Evolutionary conservation across 2,113 vertebrate species (phyloP), one percentile per base, ranked within the genome.

Genomic region (Pangasianodon gigas): DNA sequence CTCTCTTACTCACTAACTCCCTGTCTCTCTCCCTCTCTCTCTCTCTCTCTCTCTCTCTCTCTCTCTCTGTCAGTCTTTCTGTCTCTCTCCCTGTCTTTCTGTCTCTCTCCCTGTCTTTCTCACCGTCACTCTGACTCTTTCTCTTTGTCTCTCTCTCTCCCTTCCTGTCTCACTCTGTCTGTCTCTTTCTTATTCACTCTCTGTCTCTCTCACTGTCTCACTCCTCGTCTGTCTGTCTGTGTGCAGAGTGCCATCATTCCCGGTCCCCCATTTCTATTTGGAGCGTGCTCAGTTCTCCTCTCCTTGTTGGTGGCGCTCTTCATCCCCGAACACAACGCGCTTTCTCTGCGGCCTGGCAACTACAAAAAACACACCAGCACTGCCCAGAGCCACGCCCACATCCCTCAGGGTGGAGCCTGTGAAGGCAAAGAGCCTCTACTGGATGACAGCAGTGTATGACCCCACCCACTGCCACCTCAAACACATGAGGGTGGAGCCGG

Each of bases 251-350:
- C 97, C 95, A 98, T 98, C 93, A 98, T 98, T 90, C 97, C 97
- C 0, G 97, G 97, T n/a, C 97, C 97, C 62, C 97, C 97, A 0
- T 98, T 98, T 94, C 96, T 98, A 71, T 98, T 98, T 0, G 97
- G 97, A 21, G 97, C 97, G 0, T 98, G 97, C 91, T 98, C 97
- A 0, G 97, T 98, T 92, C 95, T 98, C 92, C 96, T 98, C 54
- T 97, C 97, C 1, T 95, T 98, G 81, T 95, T 98, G 90, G 97
- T 98, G 93, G 97, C 97, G 19, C 96, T 98, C 94, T 98, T 98
- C 92, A 98, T 98, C 85, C 97, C 97, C 0, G 97, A 98, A 92
- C 97, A 98, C 95, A 97, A 95, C 29, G 95, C 95, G 46, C 95
- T 96, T 5, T 92, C 95, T 2, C 69, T 95, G 94, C 94, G 97